These are phyloP conservation scores for Taurulus bubalis DNA, from an alignment of 2,113 vertebrate species.

Conservation along the genomic window DNA sequence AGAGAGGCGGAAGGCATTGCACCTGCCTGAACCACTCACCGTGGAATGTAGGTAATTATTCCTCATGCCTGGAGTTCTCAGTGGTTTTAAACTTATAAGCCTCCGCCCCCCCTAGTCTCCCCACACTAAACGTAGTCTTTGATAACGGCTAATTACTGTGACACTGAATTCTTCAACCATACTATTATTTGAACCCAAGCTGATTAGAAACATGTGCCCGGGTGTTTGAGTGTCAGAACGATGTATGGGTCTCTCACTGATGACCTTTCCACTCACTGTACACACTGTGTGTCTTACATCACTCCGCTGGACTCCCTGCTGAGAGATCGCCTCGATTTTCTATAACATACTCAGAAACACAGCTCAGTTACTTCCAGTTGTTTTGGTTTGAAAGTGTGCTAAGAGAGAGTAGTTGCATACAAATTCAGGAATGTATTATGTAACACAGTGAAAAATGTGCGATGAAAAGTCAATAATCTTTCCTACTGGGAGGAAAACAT, in stretches of 20 bases:
- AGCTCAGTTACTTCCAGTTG: conserved; percentile 28
- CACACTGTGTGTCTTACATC: conserved; percentile 36
- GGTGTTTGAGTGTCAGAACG: conserved; percentile 66
- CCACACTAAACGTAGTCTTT: conserved; percentile 58
- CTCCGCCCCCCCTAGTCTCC: not conserved
- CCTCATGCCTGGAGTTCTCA: conserved; percentile 53
- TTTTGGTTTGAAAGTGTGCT: not conserved
- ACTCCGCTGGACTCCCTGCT: conserved; percentile 21
- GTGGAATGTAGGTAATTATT: conserved; percentile 65
- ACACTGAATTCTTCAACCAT: conserved; percentile 64
- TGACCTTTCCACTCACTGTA: conserved; percentile 65
- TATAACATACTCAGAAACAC: conserved; percentile 11
- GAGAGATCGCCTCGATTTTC: conserved; percentile 39
- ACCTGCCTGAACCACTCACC: conserved; percentile 63
- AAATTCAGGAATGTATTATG: conserved; percentile 1
- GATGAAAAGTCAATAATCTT: conserved; percentile 6
- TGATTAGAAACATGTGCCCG: conserved; percentile 78
- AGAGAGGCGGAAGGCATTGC: conserved; percentile 48
- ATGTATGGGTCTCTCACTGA: conserved; percentile 59
- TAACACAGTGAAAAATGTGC: not conserved
- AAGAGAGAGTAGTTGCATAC: not conserved
- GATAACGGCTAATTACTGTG: conserved; percentile 69
- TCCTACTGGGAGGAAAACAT: not conserved
- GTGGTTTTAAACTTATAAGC: conserved; percentile 55
- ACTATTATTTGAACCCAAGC: conserved; percentile 66